Conservation (phyloP, 2,888 invertebrate species). For the Aphodius granarius region DNA sequence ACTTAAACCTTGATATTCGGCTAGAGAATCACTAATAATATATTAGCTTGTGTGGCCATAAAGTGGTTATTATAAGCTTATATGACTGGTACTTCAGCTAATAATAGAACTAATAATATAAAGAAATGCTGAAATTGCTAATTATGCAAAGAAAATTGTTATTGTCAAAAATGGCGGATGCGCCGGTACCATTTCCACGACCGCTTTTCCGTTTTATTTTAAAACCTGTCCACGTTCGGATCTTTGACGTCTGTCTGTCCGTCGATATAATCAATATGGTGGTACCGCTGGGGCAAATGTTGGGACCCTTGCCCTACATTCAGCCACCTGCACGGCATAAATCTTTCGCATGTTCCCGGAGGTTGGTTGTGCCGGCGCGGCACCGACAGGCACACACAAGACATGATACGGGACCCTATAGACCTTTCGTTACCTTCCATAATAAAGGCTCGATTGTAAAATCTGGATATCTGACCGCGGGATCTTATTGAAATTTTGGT, state of each 20-base stretch:
- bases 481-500: background rate
- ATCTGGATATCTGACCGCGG: background rate
- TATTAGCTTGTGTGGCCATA: too few species aligned
- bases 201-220: background rate
- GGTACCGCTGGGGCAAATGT: background rate
- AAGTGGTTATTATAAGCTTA: too few species aligned
- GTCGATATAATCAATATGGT: background rate
- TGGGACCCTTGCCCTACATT: background rate
- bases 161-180: background rate
- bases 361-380: background rate
- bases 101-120: too few species aligned
- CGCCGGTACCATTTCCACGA: background rate
- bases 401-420: background rate
- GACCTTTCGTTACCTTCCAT: background rate
- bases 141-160: background rate
- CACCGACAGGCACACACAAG: background rate
- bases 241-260: background rate
- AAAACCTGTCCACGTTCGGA: background rate
- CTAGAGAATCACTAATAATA: too few species aligned
- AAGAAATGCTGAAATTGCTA: too few species aligned
- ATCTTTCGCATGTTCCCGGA: background rate
- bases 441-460: background rate
- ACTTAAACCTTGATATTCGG: too few species aligned
- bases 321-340: background rate
- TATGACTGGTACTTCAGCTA: too few species aligned